A percentile compares a stretch with the other conserved stretches of the same genome.
Evolutionary conservation across 2,888 invertebrate species (phyloP).

Genomic region (Unio pictorum): DNA sequence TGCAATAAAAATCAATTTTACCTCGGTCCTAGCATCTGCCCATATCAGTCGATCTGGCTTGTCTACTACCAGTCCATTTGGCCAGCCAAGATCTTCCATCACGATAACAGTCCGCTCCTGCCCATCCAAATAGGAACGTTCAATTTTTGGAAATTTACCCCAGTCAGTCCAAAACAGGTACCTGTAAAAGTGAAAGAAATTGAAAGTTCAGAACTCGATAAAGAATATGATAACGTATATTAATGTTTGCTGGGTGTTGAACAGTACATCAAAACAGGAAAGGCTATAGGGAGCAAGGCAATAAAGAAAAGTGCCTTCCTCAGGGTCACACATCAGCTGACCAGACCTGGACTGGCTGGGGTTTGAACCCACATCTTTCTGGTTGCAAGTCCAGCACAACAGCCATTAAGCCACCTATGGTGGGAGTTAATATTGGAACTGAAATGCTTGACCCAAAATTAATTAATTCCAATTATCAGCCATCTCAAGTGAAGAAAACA

Average conservation of each 20-base stretch:
- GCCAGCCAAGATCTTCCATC: conserved; percentile 84
- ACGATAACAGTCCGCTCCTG: conserved; percentile 88
- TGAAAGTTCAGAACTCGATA: background rate
- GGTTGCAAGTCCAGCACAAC: too few species aligned
- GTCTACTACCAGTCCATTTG: conserved; percentile 90
- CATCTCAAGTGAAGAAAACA: too few species aligned
- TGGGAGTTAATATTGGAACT: too few species aligned
- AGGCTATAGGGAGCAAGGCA: too few species aligned
- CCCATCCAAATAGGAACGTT: conserved; percentile 97
- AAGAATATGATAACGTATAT: background rate
- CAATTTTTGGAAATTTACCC: conserved; percentile 93
- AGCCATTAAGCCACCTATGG: too few species aligned
- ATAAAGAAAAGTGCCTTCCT: too few species aligned
- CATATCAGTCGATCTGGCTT: conserved; percentile 61
- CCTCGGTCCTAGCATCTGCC: conserved; percentile 71
- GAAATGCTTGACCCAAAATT: too few species aligned
- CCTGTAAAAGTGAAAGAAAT: conserved; percentile 23
- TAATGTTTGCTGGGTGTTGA: background rate
- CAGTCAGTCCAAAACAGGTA: conserved; percentile 99
- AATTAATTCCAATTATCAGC: too few species aligned
- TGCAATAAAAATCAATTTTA: conserved; percentile 19
- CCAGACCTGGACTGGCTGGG: too few species aligned
- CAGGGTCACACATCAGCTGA: too few species aligned
- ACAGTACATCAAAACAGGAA: too few species aligned
- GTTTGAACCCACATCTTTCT: too few species aligned